Percentiles rank a stretch among this genome's conserved stretches.
These are phyloP conservation scores for Agrochola lychnidis DNA, from an alignment of 2,888 invertebrate species.

Conservation along the genomic window DNA sequence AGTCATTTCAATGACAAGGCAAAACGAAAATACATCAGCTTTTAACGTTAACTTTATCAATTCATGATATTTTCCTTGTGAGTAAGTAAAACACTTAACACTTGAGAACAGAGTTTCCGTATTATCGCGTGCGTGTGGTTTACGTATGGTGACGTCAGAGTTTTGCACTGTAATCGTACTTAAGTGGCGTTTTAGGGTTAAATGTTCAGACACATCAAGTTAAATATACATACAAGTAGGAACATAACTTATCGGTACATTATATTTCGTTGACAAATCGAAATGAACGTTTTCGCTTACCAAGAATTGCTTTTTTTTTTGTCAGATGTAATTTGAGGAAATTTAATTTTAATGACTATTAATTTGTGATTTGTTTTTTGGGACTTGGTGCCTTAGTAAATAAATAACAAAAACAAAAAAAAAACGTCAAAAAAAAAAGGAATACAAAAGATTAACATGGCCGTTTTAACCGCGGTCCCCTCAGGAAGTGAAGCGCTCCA, in stretches of 20 bases:
- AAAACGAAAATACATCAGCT: slow-evolving; percentile 1
- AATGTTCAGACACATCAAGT: slow-evolving; percentile 25
- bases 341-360: too few species aligned
- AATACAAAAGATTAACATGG: slow-evolving; percentile 27
- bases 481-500: slow-evolving; percentile 49
- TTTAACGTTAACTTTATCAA: background rate
- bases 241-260: background rate
- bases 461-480: slow-evolving; percentile 35
- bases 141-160: slow-evolving; percentile 49
- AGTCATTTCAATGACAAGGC: slow-evolving; percentile 2
- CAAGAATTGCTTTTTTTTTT: background rate
- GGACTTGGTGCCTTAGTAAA: too few species aligned
- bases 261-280: background rate
- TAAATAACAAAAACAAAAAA: background rate
- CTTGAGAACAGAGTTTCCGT: slow-evolving; percentile 37
- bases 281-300: background rate
- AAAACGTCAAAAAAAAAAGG: slow-evolving; percentile 8
- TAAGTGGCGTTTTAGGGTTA: slow-evolving; percentile 53
- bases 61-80: slow-evolving; percentile 20
- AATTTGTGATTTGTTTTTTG: too few species aligned
- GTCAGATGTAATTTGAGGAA: too few species aligned
- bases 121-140: slow-evolving; percentile 45
- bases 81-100: slow-evolving; percentile 50
- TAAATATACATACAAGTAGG: slow-evolving; percentile 16
- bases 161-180: slow-evolving; percentile 47